These are phyloP conservation scores for Vulpes lagopus DNA, from an alignment of 2,113 vertebrate species.

Conservation along the genomic window DNA sequence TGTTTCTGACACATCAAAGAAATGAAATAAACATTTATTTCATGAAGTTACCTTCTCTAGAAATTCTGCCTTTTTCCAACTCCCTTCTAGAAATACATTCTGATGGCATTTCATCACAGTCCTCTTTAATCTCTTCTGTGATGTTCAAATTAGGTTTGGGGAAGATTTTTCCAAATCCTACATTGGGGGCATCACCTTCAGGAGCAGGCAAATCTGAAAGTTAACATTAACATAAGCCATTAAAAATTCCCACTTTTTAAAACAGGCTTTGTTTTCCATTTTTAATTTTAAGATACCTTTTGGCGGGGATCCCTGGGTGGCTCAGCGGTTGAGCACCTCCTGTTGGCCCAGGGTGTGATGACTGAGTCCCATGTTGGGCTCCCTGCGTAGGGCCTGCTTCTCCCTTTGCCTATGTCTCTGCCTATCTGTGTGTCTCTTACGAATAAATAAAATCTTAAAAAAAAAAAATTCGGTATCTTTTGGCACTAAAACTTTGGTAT, in stretches of 20 bases:
- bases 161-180: slow-evolving; percentile 97
- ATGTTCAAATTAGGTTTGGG: slow-evolving; percentile 88
- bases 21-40: not conserved
- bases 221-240: slow-evolving; percentile 35
- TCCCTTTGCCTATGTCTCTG: no score
- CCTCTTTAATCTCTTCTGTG: slow-evolving; percentile 89
- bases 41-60: slow-evolving; percentile 92
- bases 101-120: slow-evolving; percentile 92
- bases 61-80: slow-evolving; percentile 94
- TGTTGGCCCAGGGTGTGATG: no score
- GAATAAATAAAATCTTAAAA: no score
- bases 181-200: slow-evolving; percentile 80
- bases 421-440: no score
- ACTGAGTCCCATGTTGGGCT: no score
- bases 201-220: slow-evolving; percentile 78
- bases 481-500: not conserved
- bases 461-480: not conserved
- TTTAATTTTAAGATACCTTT: not conserved
- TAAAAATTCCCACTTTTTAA: not conserved
- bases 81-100: slow-evolving; percentile 96
- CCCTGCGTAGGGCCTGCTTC: no score
- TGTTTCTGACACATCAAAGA: not conserved
- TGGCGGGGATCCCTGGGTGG: no score
- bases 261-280: not conserved
- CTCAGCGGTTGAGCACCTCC: no score